phyloP scores from a whole-genome alignment of 2,888 invertebrate genomes.

The Acrobasis consociella region DNA sequence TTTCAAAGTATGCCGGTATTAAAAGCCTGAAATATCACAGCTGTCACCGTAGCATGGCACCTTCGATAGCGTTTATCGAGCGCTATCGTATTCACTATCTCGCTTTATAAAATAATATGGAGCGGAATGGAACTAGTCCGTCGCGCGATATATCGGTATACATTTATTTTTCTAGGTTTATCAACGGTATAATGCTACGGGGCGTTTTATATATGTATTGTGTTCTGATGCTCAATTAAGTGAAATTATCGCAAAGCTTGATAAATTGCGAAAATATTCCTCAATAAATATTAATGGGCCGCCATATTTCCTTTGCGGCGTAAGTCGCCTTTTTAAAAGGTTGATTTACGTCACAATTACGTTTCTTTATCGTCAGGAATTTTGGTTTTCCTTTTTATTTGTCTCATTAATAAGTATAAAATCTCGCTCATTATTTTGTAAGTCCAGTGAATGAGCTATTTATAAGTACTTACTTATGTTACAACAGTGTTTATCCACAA shows the following conservation, averaged over 20 bases:
- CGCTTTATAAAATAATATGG: too few relatives aligned
- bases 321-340: conserved; percentile 34
- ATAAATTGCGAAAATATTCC: conserved; percentile 44
- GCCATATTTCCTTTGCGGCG: conserved; percentile 38
- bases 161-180: too few relatives aligned
- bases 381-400: conserved; percentile 8
- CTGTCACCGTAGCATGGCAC: background rate
- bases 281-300: conserved; percentile 40
- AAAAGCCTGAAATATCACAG: conserved; percentile 31
- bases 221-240: conserved; percentile 42
- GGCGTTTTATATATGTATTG: conserved; percentile 34
- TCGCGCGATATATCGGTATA: too few relatives aligned
- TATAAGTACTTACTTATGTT: too few relatives aligned
- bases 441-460: too few relatives aligned
- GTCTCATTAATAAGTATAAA: background rate
- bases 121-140: too few relatives aligned
- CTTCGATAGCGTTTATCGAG: too few relatives aligned
- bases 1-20: conserved; percentile 26
- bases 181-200: too few relatives aligned
- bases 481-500: too few relatives aligned
- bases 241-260: conserved; percentile 43
- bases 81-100: too few relatives aligned
- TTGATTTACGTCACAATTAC: conserved; percentile 31
- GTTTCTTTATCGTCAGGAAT: conserved; percentile 20
- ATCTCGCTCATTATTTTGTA: background rate